phyloP scores from a whole-genome alignment of 2,113 vertebrate species.

The Lepisosteus oculatus region DNA sequence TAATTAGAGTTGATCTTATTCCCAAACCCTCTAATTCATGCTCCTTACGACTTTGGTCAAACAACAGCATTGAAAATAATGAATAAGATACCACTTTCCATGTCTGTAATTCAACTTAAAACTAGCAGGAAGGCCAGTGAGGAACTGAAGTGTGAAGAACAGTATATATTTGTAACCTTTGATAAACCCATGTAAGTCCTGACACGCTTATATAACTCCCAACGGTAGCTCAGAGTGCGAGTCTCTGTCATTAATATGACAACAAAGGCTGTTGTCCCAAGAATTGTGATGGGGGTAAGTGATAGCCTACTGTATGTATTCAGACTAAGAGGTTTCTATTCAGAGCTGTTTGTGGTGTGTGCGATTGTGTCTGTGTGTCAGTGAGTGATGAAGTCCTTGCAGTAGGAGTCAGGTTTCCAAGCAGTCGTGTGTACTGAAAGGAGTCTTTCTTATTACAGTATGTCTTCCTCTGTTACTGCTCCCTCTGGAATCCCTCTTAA shows the following conservation, averaged over 20 bases:
- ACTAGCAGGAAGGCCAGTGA: no score
- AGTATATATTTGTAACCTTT: no score
- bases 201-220: no score
- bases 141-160: no score
- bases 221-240: background rate
- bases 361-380: background rate
- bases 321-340: background rate
- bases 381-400: background rate
- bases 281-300: background rate
- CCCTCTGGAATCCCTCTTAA: background rate
- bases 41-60: no score
- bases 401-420: constrained; percentile 1
- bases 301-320: constrained; percentile 2
- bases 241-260: background rate
- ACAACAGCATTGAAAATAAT: no score
- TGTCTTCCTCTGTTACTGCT: background rate
- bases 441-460: background rate
- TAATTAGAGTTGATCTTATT: no score
- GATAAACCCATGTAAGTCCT: no score
- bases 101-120: no score
- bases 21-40: no score
- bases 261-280: background rate
- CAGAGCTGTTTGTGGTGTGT: no score
- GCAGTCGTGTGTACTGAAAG: background rate
- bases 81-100: no score